Conservation (phyloP, 2,797 vertebrate genomes). For the Gymnothorax reevesii region DNA sequence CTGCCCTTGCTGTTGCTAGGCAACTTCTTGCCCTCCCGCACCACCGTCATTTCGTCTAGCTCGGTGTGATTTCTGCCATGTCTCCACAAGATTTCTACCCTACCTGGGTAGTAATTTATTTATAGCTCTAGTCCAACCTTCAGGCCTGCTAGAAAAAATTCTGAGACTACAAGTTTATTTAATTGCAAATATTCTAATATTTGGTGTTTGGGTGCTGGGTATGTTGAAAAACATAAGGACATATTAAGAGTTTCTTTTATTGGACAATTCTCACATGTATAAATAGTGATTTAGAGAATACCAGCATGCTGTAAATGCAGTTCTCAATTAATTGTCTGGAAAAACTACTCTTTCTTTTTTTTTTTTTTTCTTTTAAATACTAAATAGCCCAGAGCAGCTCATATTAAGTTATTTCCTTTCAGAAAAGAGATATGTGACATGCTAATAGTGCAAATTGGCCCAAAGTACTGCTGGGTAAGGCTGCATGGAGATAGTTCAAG, state of each 20-base stretch:
- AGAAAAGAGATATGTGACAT: no score
- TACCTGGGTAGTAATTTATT: not conserved
- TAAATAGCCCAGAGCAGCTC: no score
- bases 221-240: not conserved
- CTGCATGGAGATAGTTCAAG: no score
- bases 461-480: no score
- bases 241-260: not conserved
- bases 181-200: not conserved
- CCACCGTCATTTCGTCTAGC: not conserved
- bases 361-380: no score
- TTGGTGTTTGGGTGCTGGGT: not conserved
- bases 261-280: not conserved
- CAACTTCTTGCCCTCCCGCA: not conserved
- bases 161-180: not conserved
- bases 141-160: not conserved
- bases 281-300: not conserved
- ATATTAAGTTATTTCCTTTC: no score
- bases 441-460: no score
- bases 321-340: not conserved
- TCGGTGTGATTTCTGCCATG: not conserved
- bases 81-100: not conserved
- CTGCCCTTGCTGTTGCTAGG: slow-evolving; percentile 20
- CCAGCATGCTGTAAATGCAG: no score
- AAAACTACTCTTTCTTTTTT: no score
- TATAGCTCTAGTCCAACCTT: not conserved